Conservation (phyloP, 2,113 vertebrate species). For the Onychostoma macrolepis region DNA sequence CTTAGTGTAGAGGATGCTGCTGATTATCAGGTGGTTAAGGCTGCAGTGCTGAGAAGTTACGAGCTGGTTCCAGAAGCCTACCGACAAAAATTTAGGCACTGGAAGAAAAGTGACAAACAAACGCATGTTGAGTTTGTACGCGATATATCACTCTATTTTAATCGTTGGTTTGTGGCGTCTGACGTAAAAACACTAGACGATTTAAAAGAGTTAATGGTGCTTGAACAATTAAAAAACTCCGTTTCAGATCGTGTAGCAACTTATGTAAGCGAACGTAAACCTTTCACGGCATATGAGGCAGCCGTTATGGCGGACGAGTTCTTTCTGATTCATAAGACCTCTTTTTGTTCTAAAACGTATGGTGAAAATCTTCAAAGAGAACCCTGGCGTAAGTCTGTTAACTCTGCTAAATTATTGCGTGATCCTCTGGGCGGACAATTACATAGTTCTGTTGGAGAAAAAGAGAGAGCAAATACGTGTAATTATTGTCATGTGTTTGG, state of each 20-base stretch:
- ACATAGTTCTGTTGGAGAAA: background rate
- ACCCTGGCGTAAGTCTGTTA: background rate
- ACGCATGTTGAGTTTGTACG: background rate
- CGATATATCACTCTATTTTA: background rate
- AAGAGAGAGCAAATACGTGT: background rate
- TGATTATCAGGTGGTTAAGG: no score
- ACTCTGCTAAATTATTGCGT: background rate
- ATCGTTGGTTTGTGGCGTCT: background rate
- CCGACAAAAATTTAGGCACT: no score
- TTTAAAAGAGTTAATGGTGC: background rate
- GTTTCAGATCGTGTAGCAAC: background rate
- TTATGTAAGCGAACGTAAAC: background rate
- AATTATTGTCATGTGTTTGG: background rate
- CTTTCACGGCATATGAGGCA: background rate
- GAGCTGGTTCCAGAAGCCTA: no score
- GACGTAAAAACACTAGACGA: background rate
- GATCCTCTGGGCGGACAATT: background rate
- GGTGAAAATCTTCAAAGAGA: background rate
- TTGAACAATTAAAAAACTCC: constrained; percentile 1
- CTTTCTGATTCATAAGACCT: background rate
- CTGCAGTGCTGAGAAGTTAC: no score
- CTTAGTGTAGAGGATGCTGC: no score
- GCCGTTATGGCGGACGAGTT: background rate
- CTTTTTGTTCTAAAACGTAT: background rate
- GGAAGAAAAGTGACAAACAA: no score